A percentile compares a stretch with the other conserved stretches of the same genome.
These are phyloP conservation scores for Glaucomys volans DNA, from an alignment of 2,113 vertebrate species.

Conservation along the genomic window DNA sequence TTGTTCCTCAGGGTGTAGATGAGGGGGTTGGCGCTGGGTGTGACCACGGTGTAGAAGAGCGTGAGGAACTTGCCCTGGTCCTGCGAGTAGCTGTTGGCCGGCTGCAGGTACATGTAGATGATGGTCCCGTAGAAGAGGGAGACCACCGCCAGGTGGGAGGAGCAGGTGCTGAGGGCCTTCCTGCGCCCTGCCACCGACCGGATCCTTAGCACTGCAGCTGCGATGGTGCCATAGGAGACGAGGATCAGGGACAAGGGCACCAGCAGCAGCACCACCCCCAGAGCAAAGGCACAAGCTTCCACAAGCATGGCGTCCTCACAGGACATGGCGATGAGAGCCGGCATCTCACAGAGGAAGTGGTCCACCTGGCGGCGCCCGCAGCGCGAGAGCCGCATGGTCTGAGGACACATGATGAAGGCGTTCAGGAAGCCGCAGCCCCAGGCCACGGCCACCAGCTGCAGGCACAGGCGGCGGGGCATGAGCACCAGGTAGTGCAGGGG, in stretches of 20 bases:
- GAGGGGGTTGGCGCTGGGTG: conserved; percentile 68
- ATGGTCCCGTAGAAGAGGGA: conserved; percentile 73
- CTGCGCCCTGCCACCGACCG: conserved; percentile 9
- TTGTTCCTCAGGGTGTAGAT: conserved; percentile 72
- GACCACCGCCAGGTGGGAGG: conserved; percentile 62
- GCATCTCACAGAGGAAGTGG: conserved; percentile 65
- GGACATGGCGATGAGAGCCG: conserved; percentile 58
- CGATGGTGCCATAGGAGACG: conserved; percentile 34
- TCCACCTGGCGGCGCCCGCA: conserved; percentile 11
- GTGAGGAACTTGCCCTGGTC: conserved; percentile 74
- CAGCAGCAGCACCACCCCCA: conserved; percentile 58
- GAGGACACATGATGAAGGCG: conserved; percentile 66
- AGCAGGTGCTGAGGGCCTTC: conserved; percentile 71
- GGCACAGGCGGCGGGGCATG: conserved; percentile 55
- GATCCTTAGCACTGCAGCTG: not conserved
- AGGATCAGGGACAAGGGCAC: conserved; percentile 60
- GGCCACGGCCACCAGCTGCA: conserved; percentile 36
- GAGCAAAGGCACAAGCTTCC: conserved; percentile 35
- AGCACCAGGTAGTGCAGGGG: conserved; percentile 58
- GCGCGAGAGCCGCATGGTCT: conserved; percentile 28
- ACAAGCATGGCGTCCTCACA: conserved; percentile 56
- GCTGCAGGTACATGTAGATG: conserved; percentile 75
- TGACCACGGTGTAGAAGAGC: conserved; percentile 72
- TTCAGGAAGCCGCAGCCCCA: conserved; percentile 71
- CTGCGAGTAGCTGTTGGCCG: conserved; percentile 62